Evolutionary conservation across 2,888 invertebrate genomes (phyloP).

Genomic region (Andrena trimmerana): DNA sequence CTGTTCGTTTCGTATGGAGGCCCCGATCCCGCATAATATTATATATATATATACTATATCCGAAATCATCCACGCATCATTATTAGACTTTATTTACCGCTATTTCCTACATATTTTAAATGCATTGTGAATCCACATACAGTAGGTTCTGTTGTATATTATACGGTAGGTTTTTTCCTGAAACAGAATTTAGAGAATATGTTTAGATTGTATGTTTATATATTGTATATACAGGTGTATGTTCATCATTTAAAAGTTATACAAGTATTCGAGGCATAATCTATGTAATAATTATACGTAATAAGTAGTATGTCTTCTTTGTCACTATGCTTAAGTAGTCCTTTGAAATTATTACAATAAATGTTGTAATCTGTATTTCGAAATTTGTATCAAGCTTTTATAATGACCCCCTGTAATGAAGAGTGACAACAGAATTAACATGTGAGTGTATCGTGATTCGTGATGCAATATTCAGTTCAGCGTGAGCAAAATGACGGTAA

Average conservation of each 20-base stretch:
- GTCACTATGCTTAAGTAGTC: background rate
- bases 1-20: too few species aligned
- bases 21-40: background rate
- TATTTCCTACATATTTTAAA: conserved; percentile 33
- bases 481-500: too few species aligned
- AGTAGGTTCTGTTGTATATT: conserved; percentile 2
- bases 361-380: too few species aligned
- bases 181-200: background rate
- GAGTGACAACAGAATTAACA: too few species aligned
- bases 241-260: too few species aligned
- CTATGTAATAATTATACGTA: conserved; percentile 19
- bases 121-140: conserved; percentile 21
- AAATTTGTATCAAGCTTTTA: too few species aligned
- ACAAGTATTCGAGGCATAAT: too few species aligned
- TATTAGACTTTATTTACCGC: conserved; percentile 36
- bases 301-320: conserved; percentile 2
- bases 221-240: too few species aligned
- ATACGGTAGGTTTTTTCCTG: background rate
- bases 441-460: too few species aligned
- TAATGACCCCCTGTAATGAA: too few species aligned
- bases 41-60: background rate
- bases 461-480: too few species aligned
- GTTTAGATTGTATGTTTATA: background rate
- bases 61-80: conserved; percentile 33
- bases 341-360: conserved; percentile 4